Conservation (phyloP, 2,113 vertebrate genomes). For the Centrocercus urophasianus region DNA sequence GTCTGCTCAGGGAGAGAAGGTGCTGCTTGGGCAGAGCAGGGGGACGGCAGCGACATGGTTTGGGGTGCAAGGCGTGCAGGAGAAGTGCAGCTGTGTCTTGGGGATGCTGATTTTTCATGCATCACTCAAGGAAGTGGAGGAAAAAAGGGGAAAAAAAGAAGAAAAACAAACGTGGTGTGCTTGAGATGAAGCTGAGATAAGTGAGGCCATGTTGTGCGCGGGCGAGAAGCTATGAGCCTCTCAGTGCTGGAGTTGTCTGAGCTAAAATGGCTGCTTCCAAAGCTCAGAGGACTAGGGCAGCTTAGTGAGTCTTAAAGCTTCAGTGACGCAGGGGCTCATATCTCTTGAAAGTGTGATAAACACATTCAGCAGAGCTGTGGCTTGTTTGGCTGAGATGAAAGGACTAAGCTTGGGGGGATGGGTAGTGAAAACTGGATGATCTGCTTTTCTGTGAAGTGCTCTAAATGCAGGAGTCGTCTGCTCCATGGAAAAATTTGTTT, state of each 20-base stretch:
- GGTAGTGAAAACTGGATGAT: conserved; percentile 82
- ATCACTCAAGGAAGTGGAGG: conserved; percentile 76
- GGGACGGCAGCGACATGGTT: conserved; percentile 40
- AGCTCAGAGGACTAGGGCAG: conserved; percentile 92
- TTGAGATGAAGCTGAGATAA: conserved; percentile 85
- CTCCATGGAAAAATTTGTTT: conserved; percentile 90
- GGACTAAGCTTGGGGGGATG: conserved; percentile 83
- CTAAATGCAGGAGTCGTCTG: conserved; percentile 87
- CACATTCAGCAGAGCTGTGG: conserved; percentile 88
- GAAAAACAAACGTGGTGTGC: conserved; percentile 64
- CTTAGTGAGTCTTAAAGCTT: conserved; percentile 91
- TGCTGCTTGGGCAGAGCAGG: conserved; percentile 46
- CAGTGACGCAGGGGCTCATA: conserved; percentile 86
- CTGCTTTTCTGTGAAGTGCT: conserved; percentile 83
- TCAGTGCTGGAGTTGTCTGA: conserved; percentile 77
- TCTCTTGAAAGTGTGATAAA: conserved; percentile 92
- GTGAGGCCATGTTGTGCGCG: conserved; percentile 94
- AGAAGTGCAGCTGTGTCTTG: conserved; percentile 31
- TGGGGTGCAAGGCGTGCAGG: conserved; percentile 30
- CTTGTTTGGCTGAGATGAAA: conserved; percentile 87
- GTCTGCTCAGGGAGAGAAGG: conserved; percentile 56
- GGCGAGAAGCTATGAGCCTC: conserved; percentile 82
- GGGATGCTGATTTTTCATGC: conserved; percentile 72
- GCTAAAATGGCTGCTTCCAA: conserved; percentile 98
- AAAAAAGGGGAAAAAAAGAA: neutral